Conservation (phyloP, 2,888 invertebrate species). For the Tenthredo amoena region DNA sequence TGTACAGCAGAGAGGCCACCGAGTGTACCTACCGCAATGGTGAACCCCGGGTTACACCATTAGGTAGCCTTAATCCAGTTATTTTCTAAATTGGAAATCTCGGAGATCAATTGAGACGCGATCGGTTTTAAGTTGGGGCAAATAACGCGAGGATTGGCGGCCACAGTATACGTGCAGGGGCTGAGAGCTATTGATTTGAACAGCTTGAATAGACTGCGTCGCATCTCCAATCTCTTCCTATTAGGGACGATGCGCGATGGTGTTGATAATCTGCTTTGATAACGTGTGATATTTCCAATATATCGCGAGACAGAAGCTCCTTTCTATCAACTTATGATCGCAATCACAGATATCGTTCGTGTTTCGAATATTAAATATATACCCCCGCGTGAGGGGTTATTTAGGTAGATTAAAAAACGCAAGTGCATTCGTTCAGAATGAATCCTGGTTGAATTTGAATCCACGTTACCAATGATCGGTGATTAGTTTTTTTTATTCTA, state of each 20-base stretch:
- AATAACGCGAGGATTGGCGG: conserved; percentile 26
- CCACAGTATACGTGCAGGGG: background rate
- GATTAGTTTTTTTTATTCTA: background rate
- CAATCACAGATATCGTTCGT: background rate
- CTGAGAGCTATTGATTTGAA: conserved; percentile 33
- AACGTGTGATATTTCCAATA: conserved; percentile 1
- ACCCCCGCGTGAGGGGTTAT: background rate
- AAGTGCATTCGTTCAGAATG: background rate
- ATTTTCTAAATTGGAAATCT: conserved; percentile 50
- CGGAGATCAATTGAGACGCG: conserved; percentile 47
- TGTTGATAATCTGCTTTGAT: background rate
- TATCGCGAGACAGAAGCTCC: background rate
- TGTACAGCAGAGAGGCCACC: background rate
- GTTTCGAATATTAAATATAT: background rate
- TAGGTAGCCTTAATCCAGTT: conserved; percentile 46
- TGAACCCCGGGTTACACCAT: conserved; percentile 50
- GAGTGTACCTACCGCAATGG: conserved; percentile 49
- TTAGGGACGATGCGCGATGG: background rate
- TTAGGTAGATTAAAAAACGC: background rate
- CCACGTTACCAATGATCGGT: background rate
- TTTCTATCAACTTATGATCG: background rate
- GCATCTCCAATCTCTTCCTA: conserved; percentile 27
- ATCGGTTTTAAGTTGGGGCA: conserved; percentile 42
- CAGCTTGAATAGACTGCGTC: conserved; percentile 29
- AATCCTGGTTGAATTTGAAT: background rate